Percentiles rank a stretch among this genome's conserved stretches.
Conservation (phyloP, 2,113 vertebrate genomes). For the Hydropotes inermis region DNA sequence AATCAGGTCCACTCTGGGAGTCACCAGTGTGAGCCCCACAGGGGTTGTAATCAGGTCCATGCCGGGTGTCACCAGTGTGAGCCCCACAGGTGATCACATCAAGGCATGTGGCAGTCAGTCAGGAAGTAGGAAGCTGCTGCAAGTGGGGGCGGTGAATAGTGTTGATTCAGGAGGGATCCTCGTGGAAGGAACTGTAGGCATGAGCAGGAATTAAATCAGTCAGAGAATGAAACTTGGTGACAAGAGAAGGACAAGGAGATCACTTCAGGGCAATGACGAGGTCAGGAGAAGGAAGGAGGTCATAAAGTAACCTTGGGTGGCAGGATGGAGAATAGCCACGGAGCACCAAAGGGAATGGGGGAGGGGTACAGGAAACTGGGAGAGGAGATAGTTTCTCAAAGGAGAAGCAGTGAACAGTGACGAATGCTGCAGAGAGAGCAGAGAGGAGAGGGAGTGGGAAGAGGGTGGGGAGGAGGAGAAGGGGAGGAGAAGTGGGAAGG, state of each 20-base stretch:
- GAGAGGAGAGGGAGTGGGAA: not conserved
- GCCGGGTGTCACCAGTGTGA: no score
- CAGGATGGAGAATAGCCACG: not conserved
- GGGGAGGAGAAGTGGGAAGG: not conserved
- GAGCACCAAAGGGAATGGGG: not conserved
- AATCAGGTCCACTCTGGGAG: fast-evolving
- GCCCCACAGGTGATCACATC: not conserved
- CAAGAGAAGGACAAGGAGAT: not conserved
- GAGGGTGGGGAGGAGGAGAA: not conserved
- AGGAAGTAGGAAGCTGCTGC: not conserved
- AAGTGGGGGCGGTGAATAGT: not conserved
- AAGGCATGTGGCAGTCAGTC: not conserved
- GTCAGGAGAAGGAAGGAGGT: not conserved
- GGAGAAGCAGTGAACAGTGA: not conserved
- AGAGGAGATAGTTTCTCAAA: not conserved
- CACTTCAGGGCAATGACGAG: not conserved
- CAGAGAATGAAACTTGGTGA: not conserved
- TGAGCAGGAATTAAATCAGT: not conserved
- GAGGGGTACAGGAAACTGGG: not conserved
- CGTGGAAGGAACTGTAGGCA: not conserved
- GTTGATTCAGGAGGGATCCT: not conserved
- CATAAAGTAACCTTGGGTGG: no score
- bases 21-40: no score
- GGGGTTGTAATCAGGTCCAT: fast-evolving
- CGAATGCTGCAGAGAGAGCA: not conserved